These are phyloP conservation scores for Pangasius krempfi DNA, from an alignment of 2,797 vertebrate species.

Conservation along the genomic window DNA sequence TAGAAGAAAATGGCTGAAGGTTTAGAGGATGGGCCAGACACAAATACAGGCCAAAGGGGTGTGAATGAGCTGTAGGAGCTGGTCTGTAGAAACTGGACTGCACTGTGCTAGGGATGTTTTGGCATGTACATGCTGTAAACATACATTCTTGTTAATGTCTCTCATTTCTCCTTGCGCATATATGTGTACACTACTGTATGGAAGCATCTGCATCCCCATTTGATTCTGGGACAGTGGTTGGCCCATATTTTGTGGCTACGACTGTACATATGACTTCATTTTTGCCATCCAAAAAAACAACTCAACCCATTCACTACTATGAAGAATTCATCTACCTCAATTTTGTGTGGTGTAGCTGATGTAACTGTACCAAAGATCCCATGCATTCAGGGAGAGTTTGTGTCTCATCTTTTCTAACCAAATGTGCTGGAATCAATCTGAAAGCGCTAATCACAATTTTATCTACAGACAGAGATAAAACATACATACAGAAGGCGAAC, in stretches of 20 bases:
- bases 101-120: slow-evolving; percentile 34
- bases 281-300: slow-evolving; percentile 56
- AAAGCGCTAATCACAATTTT: slow-evolving; percentile 57
- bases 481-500: slow-evolving; percentile 24
- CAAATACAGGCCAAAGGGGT: slow-evolving; percentile 14
- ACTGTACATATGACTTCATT: slow-evolving; percentile 26
- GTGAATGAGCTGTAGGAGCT: neutral
- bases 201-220: slow-evolving; percentile 25
- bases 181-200: slow-evolving; percentile 34
- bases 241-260: slow-evolving; percentile 12
- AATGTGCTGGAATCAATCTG: slow-evolving; percentile 85
- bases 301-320: slow-evolving; percentile 61
- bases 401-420: slow-evolving; percentile 79
- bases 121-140: slow-evolving; percentile 40
- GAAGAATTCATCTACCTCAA: slow-evolving; percentile 85
- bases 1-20: slow-evolving; percentile 24
- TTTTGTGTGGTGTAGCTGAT: slow-evolving; percentile 80
- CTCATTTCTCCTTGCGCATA: slow-evolving; percentile 22
- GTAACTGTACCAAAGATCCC: slow-evolving; percentile 84
- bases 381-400: slow-evolving; percentile 80
- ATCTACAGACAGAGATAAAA: slow-evolving; percentile 70
- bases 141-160: slow-evolving; percentile 37
- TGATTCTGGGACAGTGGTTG: slow-evolving; percentile 17
- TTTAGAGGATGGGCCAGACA: slow-evolving; percentile 19
- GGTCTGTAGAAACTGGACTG: slow-evolving; percentile 29